Conservation (phyloP, 2,888 invertebrate genomes). For the Atrina japonica region DNA sequence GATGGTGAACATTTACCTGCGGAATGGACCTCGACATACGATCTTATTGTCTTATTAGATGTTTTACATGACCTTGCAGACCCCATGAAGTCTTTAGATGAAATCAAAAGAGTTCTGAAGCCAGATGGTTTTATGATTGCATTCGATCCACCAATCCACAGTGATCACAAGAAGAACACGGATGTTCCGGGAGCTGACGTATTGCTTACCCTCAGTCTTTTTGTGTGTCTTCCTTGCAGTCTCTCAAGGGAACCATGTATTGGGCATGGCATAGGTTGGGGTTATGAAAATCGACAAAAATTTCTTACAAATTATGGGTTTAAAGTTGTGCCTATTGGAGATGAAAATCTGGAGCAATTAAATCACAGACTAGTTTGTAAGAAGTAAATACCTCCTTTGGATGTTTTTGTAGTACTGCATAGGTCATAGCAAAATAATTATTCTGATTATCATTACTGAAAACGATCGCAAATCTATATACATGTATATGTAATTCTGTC, state of each 20-base stretch:
- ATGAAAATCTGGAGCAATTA: background rate
- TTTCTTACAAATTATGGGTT: slow-evolving; percentile 11
- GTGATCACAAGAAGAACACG: background rate
- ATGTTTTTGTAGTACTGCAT: too few species aligned
- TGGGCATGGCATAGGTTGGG: slow-evolving; percentile 52
- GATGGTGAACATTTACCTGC: background rate
- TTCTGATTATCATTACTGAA: too few species aligned
- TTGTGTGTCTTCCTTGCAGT: slow-evolving; percentile 48
- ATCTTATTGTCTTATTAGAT: slow-evolving; percentile 13
- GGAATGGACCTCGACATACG: slow-evolving; percentile 3
- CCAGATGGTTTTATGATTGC: slow-evolving; percentile 10
- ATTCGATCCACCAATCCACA: slow-evolving; percentile 24
- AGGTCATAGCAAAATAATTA: too few species aligned
- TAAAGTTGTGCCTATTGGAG: background rate
- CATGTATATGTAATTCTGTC: too few species aligned
- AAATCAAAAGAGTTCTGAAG: slow-evolving; percentile 16
- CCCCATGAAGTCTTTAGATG: slow-evolving; percentile 1
- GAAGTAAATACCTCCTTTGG: too few species aligned
- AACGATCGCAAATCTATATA: too few species aligned
- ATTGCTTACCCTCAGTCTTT: slow-evolving; percentile 35
- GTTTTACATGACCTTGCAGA: slow-evolving; percentile 29
- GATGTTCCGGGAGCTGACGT: background rate
- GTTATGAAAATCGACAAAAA: slow-evolving; percentile 35
- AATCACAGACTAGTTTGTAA: background rate
- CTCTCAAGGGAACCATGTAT: slow-evolving; percentile 31